phyloP scores from a whole-genome alignment of 2,113 vertebrate species.

The Pelvicachromis taeniatus region DNA sequence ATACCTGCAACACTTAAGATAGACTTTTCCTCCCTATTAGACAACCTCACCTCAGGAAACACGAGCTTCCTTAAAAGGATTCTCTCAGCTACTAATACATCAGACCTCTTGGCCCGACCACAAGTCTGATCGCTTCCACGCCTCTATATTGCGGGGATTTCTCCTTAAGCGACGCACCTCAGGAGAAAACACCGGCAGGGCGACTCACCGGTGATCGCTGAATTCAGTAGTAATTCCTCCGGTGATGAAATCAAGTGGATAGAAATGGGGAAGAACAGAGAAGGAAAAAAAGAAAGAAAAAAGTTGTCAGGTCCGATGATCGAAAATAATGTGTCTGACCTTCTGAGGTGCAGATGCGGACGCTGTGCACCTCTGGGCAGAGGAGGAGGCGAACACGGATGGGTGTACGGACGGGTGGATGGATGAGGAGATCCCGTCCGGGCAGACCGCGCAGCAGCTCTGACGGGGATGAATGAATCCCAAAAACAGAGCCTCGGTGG shows the following conservation, averaged over 20 bases:
- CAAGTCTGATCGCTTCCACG: not conserved
- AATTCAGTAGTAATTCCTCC: not conserved
- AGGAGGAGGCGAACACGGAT: not conserved
- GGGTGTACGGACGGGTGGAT: not conserved
- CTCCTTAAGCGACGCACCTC: not conserved
- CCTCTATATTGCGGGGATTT: not conserved
- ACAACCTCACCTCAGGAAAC: not conserved
- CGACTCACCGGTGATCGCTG: conserved; percentile 42
- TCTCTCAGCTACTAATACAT: not conserved
- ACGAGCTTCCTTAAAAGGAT: not conserved
- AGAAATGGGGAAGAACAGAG: not conserved
- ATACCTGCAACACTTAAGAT: not conserved
- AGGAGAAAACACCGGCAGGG: not conserved
- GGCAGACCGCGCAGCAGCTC: conserved; percentile 6
- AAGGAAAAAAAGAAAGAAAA: not conserved
- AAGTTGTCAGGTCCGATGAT: conserved; percentile 24
- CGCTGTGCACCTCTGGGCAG: not conserved
- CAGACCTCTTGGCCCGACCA: not conserved
- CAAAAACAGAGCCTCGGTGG: not conserved
- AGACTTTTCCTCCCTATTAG: not conserved
- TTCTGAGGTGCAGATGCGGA: conserved; percentile 3
- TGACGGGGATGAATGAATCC: conserved; percentile 30
- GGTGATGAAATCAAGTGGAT: not conserved
- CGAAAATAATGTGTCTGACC: not conserved
- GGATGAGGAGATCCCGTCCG: not conserved